Evolutionary conservation across 2,113 vertebrate genomes (phyloP).

Genomic region (Sus scrofa): T2T-Sscrofa CM000816.6:76998001-76998500

Average conservation of each 20-base stretch:
- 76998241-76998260: neutral
- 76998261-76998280: too few relatives aligned
- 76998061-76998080: neutral
- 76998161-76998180: neutral
- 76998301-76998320: too few relatives aligned
- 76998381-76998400: too few relatives aligned
- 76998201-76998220: neutral
- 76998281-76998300: too few relatives aligned
- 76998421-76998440: too few relatives aligned
- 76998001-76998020: neutral
- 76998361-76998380: too few relatives aligned
- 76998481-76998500: neutral
- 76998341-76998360: too few relatives aligned
- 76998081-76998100: neutral
- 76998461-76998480: neutral
- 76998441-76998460: neutral
- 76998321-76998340: too few relatives aligned
- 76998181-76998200: neutral
- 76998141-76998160: neutral
- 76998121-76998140: neutral
- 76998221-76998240: neutral
- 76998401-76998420: too few relatives aligned
- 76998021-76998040: neutral
- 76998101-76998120: neutral
- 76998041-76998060: conserved; percentile 8